Conservation (phyloP, 2,113 vertebrate genomes). For the Cottus gobio region DNA sequence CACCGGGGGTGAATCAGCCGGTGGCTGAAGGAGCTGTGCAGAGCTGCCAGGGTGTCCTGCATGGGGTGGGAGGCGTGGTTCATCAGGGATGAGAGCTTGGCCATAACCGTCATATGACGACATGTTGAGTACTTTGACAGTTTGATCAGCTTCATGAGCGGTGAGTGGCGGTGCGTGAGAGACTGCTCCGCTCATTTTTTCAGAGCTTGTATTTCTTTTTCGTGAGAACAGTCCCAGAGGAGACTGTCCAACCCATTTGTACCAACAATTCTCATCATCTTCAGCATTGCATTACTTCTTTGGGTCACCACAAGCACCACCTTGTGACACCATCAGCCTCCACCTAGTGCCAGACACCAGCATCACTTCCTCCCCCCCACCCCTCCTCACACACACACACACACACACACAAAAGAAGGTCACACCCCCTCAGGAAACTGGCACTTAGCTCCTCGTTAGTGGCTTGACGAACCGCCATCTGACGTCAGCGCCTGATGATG, state of each 20-base stretch:
- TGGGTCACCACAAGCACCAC: conserved; percentile 37
- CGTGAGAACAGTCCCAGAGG: background rate
- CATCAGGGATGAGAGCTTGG: too few relatives aligned
- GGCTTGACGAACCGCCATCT: conserved; percentile 25
- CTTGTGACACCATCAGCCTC: conserved; percentile 12
- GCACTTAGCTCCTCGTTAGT: conserved; percentile 69
- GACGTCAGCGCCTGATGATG: conserved; percentile 52
- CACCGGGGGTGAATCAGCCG: too few relatives aligned
- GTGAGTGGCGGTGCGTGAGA: too few relatives aligned
- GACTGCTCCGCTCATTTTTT: background rate
- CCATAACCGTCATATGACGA: background rate
- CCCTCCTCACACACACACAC: background rate
- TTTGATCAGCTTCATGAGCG: too few relatives aligned
- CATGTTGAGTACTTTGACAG: background rate
- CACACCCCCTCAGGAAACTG: conserved; percentile 50
- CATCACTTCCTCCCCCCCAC: conserved; percentile 3
- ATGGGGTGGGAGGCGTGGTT: too few relatives aligned
- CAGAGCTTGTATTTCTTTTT: background rate
- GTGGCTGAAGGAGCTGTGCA: too few relatives aligned
- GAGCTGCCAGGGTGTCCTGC: too few relatives aligned
- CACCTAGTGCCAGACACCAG: conserved; percentile 12
- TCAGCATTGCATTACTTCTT: conserved; percentile 6
- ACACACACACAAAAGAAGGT: background rate
- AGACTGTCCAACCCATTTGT: background rate
- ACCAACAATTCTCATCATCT: background rate